Evolutionary conservation across 2,888 invertebrate genomes (phyloP), one percentile per base, ranked within the genome.

Genomic region (Frankliniella fusca): DNA sequence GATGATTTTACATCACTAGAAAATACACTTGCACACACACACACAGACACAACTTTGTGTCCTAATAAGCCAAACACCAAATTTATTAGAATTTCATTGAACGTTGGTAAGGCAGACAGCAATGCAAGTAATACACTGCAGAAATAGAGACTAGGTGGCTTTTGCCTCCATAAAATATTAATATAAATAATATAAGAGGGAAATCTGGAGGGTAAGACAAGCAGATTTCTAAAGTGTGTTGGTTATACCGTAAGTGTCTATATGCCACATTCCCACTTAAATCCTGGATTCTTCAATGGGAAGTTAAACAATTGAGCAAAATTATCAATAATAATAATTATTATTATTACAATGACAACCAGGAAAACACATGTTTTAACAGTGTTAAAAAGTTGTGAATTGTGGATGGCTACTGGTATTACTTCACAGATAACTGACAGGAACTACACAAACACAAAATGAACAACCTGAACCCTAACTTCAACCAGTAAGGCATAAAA

Each of bases 131-230:
- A 76, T 76, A 76, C 70, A 76, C 70, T 27, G 70, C 27, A 76
- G 70, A 76, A 76, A 76, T 76, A 27, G 27, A 76, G 70, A 76
- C 70, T 76, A 76, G 70, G 27, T 9, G 27, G 70, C 12, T 76
- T 76, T 27, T 12, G 27, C 23, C 70, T 9, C 27, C 27, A 76
- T 76, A 76, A 76, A 27, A 76, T 27, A n/a, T 27, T 76, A 76
- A 76, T 27, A 76, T 38, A 76, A 76, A 76, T 76, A 76, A 76
- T 12, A 76, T 76, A 76, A 76, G 12, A 76, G 27, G n/a, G 27
- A 76, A 27, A 23, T 27, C 27, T 9, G 27, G 12, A 10, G 27
- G 70, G 70, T 12, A 27, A 76, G 27, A 76, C 12, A 12, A 27
- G 27, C 70, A 76, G 70, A 76, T 10, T 76, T 23, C 70, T 27